phyloP scores from a whole-genome alignment of 30 jellyfish, hydroid and myxozoan species.

The Morbakka virulenta region DNA sequence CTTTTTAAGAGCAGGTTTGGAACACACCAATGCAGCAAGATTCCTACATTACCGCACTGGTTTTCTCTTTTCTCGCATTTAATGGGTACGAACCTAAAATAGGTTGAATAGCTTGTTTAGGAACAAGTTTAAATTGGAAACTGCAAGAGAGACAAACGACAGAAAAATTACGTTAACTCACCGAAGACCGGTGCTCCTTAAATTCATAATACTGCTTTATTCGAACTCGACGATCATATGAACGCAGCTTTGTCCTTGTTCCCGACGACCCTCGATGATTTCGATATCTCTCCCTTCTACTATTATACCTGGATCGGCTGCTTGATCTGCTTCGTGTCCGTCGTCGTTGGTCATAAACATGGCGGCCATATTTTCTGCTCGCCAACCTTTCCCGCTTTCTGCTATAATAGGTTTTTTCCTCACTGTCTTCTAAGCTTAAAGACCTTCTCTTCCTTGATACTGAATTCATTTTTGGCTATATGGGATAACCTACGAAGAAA shows the following conservation, averaged over 20 bases:
- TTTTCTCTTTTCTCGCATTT: too few species aligned
- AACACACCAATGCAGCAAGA: too few species aligned
- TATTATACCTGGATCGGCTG: background rate
- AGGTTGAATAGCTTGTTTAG: too few species aligned
- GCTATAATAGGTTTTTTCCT: background rate
- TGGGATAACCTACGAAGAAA: background rate
- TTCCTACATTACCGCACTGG: too few species aligned
- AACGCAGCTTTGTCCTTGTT: conserved; percentile 78
- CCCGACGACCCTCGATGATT: conserved; percentile 90
- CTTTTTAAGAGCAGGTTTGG: too few species aligned
- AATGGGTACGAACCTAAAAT: too few species aligned
- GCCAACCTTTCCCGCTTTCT: background rate
- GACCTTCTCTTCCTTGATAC: background rate
- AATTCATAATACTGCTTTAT: conserved; percentile 50
- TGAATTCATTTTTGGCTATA: background rate
- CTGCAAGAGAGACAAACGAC: too few species aligned
- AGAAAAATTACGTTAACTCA: background rate
- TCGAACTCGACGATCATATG: conserved; percentile 73
- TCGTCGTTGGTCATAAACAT: background rate
- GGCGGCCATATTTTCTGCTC: background rate
- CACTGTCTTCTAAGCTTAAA: background rate
- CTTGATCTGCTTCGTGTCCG: background rate
- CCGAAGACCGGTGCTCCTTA: background rate
- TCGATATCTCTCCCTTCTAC: conserved; percentile 59
- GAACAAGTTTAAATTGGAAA: too few species aligned